phyloP scores from a whole-genome alignment of 2,797 vertebrate genomes.

The Eupleurogrammus muticus region DNA sequence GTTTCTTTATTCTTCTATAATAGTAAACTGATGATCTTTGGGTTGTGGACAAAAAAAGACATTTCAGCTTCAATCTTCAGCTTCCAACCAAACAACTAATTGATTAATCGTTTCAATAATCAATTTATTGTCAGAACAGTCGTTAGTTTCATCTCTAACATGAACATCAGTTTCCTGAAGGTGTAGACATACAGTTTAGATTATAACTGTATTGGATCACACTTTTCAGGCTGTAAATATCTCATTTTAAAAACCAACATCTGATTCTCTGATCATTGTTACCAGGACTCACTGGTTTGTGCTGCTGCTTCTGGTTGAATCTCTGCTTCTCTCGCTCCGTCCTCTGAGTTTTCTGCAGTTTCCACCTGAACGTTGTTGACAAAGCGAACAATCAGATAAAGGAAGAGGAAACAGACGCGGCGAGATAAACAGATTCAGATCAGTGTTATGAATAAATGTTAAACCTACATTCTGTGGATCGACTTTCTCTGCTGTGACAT shows the following conservation, averaged over 20 bases:
- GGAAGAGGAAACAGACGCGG: neutral
- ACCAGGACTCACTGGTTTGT: conserved; percentile 74
- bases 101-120: too few relatives aligned
- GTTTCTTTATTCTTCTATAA: too few relatives aligned
- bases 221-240: neutral
- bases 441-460: neutral
- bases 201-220: neutral
- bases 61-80: too few relatives aligned
- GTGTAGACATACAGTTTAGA: neutral
- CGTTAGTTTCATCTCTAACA: too few relatives aligned
- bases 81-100: too few relatives aligned
- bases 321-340: conserved; percentile 37
- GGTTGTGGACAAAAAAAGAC: too few relatives aligned
- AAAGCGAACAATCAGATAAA: neutral
- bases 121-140: too few relatives aligned
- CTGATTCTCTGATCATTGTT: neutral
- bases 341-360: conserved; percentile 33
- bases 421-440: neutral
- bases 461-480: conserved; percentile 55
- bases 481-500: conserved; percentile 15
- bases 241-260: neutral
- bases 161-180: neutral
- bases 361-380: conserved; percentile 51
- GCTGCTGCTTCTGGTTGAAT: conserved; percentile 56
- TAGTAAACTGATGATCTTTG: too few relatives aligned